These are phyloP conservation scores for Pyrrhia umbra DNA, from an alignment of 2,888 invertebrate genomes.

Conservation along the genomic window DNA sequence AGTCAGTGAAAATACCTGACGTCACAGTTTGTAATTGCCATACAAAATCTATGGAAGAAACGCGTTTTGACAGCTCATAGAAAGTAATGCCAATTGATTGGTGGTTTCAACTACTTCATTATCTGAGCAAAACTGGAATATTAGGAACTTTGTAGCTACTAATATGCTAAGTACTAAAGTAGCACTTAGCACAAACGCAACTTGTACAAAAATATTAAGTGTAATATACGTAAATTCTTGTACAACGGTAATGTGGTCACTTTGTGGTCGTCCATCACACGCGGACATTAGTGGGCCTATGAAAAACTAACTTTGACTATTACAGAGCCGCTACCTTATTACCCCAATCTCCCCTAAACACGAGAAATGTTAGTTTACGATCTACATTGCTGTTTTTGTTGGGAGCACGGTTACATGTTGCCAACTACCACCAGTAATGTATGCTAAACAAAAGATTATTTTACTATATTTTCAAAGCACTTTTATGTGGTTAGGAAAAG, in stretches of 20 bases:
- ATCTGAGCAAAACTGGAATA: slow-evolving; percentile 9
- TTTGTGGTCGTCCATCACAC: slow-evolving; percentile 71
- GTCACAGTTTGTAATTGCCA: no score
- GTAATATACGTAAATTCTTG: slow-evolving; percentile 39
- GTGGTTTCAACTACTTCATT: no score
- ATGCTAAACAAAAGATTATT: background rate
- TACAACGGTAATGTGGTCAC: slow-evolving; percentile 61
- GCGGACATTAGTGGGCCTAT: slow-evolving; percentile 69
- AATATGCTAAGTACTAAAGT: slow-evolving; percentile 11
- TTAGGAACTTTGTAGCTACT: background rate
- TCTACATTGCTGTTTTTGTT: slow-evolving; percentile 25
- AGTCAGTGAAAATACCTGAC: no score
- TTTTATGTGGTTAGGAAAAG: slow-evolving; percentile 36
- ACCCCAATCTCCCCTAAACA: slow-evolving; percentile 3
- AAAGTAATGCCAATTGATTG: no score
- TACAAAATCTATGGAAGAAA: no score
- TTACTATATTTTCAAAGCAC: slow-evolving; percentile 6
- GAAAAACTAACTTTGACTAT: slow-evolving; percentile 80
- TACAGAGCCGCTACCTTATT: slow-evolving; percentile 61
- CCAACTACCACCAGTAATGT: slow-evolving; percentile 2
- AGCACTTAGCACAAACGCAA: slow-evolving; percentile 46
- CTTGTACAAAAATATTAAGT: slow-evolving; percentile 42
- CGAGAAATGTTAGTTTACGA: slow-evolving; percentile 24
- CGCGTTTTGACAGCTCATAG: no score
- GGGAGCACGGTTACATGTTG: background rate